These are phyloP conservation scores for Macropodus opercularis DNA, from an alignment of 2,797 vertebrate species.

Conservation along the genomic window DNA sequence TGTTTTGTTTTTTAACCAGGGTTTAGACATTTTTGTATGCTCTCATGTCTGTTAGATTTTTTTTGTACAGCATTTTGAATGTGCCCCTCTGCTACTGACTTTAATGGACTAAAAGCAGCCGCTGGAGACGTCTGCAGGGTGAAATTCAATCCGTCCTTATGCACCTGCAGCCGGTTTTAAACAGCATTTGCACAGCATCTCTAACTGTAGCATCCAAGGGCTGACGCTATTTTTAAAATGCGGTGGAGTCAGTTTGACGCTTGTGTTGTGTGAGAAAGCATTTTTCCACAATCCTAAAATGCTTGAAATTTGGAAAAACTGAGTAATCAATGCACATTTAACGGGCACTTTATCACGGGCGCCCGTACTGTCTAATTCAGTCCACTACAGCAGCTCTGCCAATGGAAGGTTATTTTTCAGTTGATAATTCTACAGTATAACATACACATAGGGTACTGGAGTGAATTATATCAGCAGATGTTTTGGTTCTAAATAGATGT, in stretches of 20 bases:
- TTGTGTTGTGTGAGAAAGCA: rapidly evolving
- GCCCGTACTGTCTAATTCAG: too few relatives aligned
- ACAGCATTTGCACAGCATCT: background rate
- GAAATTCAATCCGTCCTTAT: background rate
- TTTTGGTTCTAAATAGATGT: too few relatives aligned
- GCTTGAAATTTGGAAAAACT: too few relatives aligned
- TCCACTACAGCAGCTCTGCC: too few relatives aligned
- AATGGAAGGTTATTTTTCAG: too few relatives aligned
- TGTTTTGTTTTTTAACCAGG: constrained; percentile 17
- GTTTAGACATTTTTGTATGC: constrained; percentile 28
- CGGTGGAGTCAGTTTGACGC: constrained; percentile 2
- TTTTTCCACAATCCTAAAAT: background rate
- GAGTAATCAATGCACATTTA: too few relatives aligned
- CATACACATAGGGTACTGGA: too few relatives aligned
- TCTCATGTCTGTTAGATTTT: constrained; percentile 27
- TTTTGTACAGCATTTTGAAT: constrained; percentile 52
- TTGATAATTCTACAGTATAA: too few relatives aligned
- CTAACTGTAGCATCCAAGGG: background rate
- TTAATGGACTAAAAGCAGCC: constrained; percentile 39
- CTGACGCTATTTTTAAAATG: background rate
- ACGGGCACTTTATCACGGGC: too few relatives aligned
- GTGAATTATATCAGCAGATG: too few relatives aligned
- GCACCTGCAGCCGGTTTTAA: background rate
- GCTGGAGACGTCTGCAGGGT: constrained; percentile 17
- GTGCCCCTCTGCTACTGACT: constrained; percentile 28